Percentiles rank a stretch among this genome's conserved stretches.
phyloP scores from a whole-genome alignment of 2,113 vertebrate species.

The Bombycilla garrulus region DNA sequence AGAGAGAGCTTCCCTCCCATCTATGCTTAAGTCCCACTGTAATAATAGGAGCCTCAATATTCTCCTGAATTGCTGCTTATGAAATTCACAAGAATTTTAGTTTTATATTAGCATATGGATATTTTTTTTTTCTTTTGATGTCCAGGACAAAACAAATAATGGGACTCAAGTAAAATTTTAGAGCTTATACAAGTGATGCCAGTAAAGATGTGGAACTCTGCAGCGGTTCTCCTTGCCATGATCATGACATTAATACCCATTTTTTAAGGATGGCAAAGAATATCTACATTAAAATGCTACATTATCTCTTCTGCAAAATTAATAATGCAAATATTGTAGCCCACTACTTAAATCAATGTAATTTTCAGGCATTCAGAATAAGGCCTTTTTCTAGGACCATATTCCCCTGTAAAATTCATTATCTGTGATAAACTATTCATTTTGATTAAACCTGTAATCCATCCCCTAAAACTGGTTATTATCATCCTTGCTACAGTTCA shows the following conservation, averaged over 20 bases:
- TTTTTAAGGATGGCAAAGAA: background rate
- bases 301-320: background rate
- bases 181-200: background rate
- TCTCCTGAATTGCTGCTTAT: background rate
- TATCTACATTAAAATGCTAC: slow-evolving; percentile 4
- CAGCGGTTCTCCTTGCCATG: background rate
- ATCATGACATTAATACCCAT: background rate
- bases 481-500: slow-evolving; percentile 36
- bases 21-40: background rate
- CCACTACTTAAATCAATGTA: slow-evolving; percentile 53
- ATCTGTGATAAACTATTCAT: slow-evolving; percentile 61
- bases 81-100: background rate
- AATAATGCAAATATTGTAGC: slow-evolving; percentile 45
- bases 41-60: background rate
- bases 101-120: background rate
- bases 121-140: background rate
- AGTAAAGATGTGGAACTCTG: background rate
- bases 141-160: background rate
- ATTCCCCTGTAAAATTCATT: slow-evolving; percentile 46
- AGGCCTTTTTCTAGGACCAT: slow-evolving; percentile 26
- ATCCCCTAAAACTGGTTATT: slow-evolving; percentile 49
- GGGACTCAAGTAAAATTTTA: background rate
- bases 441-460: slow-evolving; percentile 65
- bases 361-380: slow-evolving; percentile 66
- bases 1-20: background rate